Evolutionary conservation across 2,888 invertebrate species (phyloP), one percentile per base, ranked within the genome.

Genomic region (Sinotaia quadrata): DNA sequence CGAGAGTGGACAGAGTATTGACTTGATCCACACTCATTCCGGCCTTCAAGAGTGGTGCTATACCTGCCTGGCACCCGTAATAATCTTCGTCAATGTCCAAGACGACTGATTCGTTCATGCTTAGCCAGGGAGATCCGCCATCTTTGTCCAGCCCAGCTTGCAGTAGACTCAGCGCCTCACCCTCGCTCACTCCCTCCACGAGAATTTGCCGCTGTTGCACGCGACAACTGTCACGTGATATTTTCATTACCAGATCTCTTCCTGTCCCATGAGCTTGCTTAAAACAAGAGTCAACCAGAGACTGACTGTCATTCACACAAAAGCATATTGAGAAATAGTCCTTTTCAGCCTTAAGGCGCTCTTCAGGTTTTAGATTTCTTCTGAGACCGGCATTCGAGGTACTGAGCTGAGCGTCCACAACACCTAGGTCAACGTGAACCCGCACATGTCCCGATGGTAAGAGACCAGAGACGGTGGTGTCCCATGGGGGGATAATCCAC

Each of bases 21-120:
- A 80, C 49, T 12, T 44, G 52, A 7, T 66, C 34, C 37, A 75
- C 51, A 12, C 72, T 67, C 4, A 80, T 34, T 4, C 77, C 78
- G 0, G 70, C 67, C 31, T 78, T 73, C 10, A 79, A 60, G 12
- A 81, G 54, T 7, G 78, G 75, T 31, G 72, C 62, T 7, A 78
- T 73, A 7, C 77, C 78, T 18, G 80, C 77, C 24, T 79, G 78
- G 49, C 80, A 81, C 0, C 81, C 83, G 37, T 76, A 81, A 62
- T 70, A 81, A 65, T 83, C 82, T 52, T 83, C 82, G 54, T 83
- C 83, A 24, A 83, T 78, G 68, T 83, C 83, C 15, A 83, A 62
- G 12, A 83, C 56, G 18, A 81, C 68, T 4, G 73, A 71, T 8
- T 77, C 75, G 3, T 27, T 21, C 1, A 2, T 24, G 10, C 60